Base-by-base conservation (phyloP, 2,797 vertebrate genomes). In the Cephalopachus bancanus region DNA sequence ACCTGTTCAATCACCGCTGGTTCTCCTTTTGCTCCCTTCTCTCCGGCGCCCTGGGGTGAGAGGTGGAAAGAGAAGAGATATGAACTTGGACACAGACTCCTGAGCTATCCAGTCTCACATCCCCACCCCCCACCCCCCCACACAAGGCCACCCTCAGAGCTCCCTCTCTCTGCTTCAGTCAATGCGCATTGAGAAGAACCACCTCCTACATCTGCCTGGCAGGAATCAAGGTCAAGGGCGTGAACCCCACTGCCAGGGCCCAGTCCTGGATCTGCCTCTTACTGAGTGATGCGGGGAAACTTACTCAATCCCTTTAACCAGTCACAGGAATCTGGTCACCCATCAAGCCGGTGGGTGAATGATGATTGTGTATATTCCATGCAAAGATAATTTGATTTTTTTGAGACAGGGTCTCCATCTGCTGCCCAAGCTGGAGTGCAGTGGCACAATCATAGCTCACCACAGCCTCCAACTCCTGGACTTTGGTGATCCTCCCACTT, bases 21-120 rank as follows among this genome's bases (percentile, higher is more conserved):
- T 28, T 99, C 99, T 71, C 99, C 99, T 96, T 99, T 99, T 85
- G 99, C 98, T 69, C 99, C 99, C 96, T 99, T 99, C 96, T 99
- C 98, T 69, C 97, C 98, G 94, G 65, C 37, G 19, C 91, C 92
- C 98, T 98, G 85, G 59, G 79, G 24, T 3, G 33, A 69, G 55
- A 51, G 33, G 37, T 19, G 30, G 53, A 79, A n/a, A 75, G 15
- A 49, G 67, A 44, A 83, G 26, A 89, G 51, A 10, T 4, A 16
- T 75, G 55, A 67, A 33, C 57, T 67, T 59, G 49, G 64, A 37
- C 64, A 4, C 3, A 67, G 72, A 37, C 28, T 30, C 49, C 33
- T 44, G 60, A 28, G 60, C 26, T 7, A 5, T 12, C 22, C 17
- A 10, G 37, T 28, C 22, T 20, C 16, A n/a, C 24, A 28, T 19